A percentile compares a stretch with the other conserved stretches of the same genome.
phyloP scores from a whole-genome alignment of 2,888 invertebrate genomes.

The Leucozona laternaria region DNA sequence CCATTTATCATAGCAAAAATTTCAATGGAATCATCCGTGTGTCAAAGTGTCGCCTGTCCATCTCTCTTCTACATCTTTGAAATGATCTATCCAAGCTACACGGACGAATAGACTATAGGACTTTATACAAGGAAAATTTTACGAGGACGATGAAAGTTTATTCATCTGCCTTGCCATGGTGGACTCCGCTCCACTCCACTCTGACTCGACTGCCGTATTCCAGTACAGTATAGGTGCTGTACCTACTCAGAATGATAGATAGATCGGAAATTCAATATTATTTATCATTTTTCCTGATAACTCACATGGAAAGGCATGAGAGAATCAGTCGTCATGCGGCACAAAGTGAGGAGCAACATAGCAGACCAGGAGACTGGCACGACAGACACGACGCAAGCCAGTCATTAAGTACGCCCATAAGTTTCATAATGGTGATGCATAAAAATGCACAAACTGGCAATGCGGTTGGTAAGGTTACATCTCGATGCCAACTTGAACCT shows the following conservation, averaged over 20 bases:
- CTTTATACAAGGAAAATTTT: constrained; percentile 63
- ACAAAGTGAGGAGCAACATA: constrained; percentile 32
- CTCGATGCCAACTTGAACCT: constrained; percentile 54
- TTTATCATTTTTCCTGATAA: constrained; percentile 74
- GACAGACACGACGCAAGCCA: constrained; percentile 66
- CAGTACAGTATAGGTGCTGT: constrained; percentile 47
- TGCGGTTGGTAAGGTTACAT: constrained; percentile 69
- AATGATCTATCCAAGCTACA: constrained; percentile 53
- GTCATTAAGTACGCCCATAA: constrained; percentile 77
- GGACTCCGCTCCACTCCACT: too few species aligned
- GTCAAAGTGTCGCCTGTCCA: constrained; percentile 75
- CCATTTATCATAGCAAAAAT: constrained; percentile 62
- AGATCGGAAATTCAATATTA: constrained; percentile 71
- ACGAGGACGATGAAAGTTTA: constrained; percentile 60
- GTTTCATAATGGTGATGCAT: constrained; percentile 76
- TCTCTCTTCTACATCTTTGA: constrained; percentile 65
- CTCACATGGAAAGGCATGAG: constrained; percentile 53
- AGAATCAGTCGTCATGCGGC: constrained; percentile 16
- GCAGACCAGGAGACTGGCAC: constrained; percentile 32
- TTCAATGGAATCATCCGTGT: constrained; percentile 75
- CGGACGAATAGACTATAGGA: constrained; percentile 54
- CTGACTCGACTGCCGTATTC: background rate
- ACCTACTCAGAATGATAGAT: constrained; percentile 59
- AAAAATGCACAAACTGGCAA: constrained; percentile 74
- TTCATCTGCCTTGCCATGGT: constrained; percentile 17